These are phyloP conservation scores for Elanus axillaris DNA, from an alignment of 2,113 vertebrate genomes.

Conservation along the genomic window DNA sequence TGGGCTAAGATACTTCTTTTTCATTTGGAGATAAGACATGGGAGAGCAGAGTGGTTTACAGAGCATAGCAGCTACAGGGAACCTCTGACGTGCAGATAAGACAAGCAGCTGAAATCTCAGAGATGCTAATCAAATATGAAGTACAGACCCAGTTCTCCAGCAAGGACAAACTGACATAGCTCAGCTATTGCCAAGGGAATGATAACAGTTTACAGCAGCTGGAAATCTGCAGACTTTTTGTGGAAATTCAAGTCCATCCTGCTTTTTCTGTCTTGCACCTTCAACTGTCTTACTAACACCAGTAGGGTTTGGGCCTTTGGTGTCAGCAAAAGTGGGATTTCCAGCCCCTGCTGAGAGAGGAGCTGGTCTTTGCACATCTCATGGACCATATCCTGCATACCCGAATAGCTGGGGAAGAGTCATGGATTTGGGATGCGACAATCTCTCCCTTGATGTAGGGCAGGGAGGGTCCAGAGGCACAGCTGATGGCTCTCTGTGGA, in stretches of 20 bases:
- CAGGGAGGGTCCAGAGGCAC: fast-evolving
- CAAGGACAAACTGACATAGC: neutral
- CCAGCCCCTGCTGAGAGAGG: neutral
- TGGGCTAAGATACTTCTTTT: neutral
- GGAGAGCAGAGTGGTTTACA: neutral
- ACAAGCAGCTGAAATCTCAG: neutral
- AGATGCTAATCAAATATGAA: neutral
- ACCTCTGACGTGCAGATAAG: neutral
- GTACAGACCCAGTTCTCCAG: neutral
- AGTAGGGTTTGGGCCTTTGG: neutral
- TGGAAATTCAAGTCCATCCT: neutral
- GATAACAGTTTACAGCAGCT: neutral
- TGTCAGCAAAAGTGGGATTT: neutral
- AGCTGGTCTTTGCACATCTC: fast-evolving
- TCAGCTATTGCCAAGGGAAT: neutral
- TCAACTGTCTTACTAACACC: neutral
- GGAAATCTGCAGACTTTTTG: neutral
- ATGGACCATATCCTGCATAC: neutral
- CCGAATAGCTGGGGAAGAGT: neutral
- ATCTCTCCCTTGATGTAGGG: neutral
- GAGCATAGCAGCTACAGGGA: neutral
- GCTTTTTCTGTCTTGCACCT: neutral
- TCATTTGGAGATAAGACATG: neutral
- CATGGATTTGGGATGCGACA: neutral
- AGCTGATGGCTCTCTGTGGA: neutral